A percentile compares a stretch with the other conserved stretches of the same genome.
Evolutionary conservation across 2,797 vertebrate species (phyloP).

Genomic region (Lacerta agilis): DNA sequence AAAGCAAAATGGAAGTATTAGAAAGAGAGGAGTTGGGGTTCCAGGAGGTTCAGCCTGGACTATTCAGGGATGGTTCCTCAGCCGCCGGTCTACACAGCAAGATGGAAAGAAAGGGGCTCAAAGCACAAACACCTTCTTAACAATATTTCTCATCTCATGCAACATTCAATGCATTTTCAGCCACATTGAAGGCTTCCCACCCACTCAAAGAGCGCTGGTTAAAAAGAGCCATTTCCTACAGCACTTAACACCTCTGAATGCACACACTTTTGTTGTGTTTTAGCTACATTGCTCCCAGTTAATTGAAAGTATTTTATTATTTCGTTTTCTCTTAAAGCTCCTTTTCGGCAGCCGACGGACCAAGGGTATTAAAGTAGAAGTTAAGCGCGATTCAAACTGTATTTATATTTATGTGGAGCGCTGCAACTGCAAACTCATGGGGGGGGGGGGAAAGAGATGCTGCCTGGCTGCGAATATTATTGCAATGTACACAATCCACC

Average conservation of each 20-base stretch:
- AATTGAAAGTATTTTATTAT: slow-evolving; percentile 43
- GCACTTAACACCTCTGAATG: slow-evolving; percentile 44
- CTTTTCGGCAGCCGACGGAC: background rate
- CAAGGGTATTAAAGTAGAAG: background rate
- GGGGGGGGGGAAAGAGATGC: background rate
- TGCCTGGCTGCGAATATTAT: background rate
- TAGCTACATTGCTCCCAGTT: slow-evolving; percentile 36
- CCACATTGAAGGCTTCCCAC: slow-evolving; percentile 53
- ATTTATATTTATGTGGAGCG: background rate
- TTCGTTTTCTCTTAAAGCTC: slow-evolving; percentile 21
- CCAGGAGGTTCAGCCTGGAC: slow-evolving; percentile 56
- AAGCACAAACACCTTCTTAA: slow-evolving; percentile 60
- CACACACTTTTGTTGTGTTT: slow-evolving; percentile 22
- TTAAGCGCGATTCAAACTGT: background rate
- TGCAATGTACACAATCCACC: background rate
- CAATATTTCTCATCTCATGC: slow-evolving; percentile 43
- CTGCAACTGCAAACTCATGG: background rate
- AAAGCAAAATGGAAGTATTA: slow-evolving; percentile 58
- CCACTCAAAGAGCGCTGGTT: slow-evolving; percentile 59
- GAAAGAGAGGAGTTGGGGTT: slow-evolving; percentile 40
- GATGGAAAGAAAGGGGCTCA: slow-evolving; percentile 49
- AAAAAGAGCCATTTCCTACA: slow-evolving; percentile 22
- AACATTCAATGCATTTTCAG: slow-evolving; percentile 38
- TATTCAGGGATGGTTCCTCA: slow-evolving; percentile 67
- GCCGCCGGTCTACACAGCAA: slow-evolving; percentile 42